Base-by-base conservation (phyloP, 2,113 vertebrate genomes). In the Chamaetylas fuelleborni region DNA sequence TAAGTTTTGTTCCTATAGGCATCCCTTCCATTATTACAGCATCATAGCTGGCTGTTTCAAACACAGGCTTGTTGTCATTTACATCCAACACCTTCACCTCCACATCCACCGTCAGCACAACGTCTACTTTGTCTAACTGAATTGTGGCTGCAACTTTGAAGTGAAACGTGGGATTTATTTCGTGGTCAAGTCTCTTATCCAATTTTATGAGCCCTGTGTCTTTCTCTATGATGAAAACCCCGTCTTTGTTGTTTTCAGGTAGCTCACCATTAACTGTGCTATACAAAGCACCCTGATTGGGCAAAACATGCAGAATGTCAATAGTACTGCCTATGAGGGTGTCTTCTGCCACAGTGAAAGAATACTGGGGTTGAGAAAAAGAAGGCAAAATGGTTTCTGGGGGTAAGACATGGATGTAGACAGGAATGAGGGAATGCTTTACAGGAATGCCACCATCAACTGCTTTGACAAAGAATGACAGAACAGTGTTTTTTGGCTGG, bases 401-500 rank as follows among this genome's bases (percentile, higher is more conserved):
- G 8, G 98, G 98, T 82, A 99, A 97, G 73, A 99, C 99, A 5
- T 99, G 99, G 81, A 99, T 98, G 50, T 99, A 99, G 40, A 99
- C 99, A 12, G 99, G 99, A 65, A 99, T 98, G 54, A 99, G 97
- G 24, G 99, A 98, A 95, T 99, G 99, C 33, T 97, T 98, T 19
- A 99, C 95, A 45, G 99, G 99, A 87, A 98, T 98, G 48, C 99
- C 99, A 33, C 98, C 98, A 71, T 99, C 99, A 19, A 99, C 98
- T n/a, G 99, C 99, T 97, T 99, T 99, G 56, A 99, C 99, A 78
- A 99, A 99, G 95, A 99, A 99, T 2, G 99, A 99, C 60, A 99
- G 97, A 51, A 99, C 98, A 3, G 99, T 99, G 81, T 98, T 99
- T 96, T 97, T 98, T 54, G 99, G 95, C 40, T 99, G 98, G 94